phyloP scores from a whole-genome alignment of 2,888 invertebrate genomes.

The Rapana venosa region DNA sequence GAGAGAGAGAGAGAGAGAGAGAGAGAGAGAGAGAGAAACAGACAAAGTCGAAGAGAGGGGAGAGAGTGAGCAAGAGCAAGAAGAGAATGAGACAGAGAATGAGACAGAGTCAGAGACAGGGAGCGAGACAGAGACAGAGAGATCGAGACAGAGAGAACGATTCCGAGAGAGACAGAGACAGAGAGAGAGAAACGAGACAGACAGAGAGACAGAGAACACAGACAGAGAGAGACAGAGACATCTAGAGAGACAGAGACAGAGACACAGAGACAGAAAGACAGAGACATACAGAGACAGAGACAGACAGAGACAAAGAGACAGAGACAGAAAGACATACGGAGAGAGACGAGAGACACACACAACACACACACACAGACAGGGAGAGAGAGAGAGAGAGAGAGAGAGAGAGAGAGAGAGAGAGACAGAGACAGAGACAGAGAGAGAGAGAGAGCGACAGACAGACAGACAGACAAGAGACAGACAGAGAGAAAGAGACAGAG shows the following conservation, averaged over 20 bases:
- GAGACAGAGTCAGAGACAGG: not conserved
- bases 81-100: not conserved
- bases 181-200: too few relatives aligned
- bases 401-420: not conserved
- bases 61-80: not conserved
- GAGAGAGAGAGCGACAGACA: not conserved
- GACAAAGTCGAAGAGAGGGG: not conserved
- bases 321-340: not conserved
- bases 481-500: not conserved
- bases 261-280: not conserved
- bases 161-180: not conserved
- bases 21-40: not conserved
- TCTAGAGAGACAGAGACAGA: not conserved
- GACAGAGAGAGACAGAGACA: constrained; percentile 15
- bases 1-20: not conserved
- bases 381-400: not conserved
- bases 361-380: not conserved
- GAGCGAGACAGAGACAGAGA: not conserved
- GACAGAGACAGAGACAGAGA: not conserved
- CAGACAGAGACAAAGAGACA: constrained; percentile 10
- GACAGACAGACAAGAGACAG: not conserved
- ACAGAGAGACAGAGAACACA: not conserved
- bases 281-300: not conserved
- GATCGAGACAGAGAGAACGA: not conserved
- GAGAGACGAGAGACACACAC: not conserved